Conservation (phyloP, 1,140 invertebrate species). For the Nasonia vitripennis region DNA sequence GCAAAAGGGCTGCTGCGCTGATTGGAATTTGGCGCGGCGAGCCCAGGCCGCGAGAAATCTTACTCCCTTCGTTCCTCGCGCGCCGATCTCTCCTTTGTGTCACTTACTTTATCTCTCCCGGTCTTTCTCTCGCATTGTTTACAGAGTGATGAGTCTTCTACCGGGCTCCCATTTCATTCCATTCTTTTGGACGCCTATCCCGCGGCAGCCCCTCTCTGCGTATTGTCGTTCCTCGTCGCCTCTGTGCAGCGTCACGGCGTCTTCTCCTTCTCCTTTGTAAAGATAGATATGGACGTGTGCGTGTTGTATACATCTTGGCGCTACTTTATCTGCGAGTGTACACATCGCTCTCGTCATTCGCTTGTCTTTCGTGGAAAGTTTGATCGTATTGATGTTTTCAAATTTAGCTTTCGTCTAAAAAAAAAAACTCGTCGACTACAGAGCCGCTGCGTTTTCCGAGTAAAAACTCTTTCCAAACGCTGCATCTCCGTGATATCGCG, state of each 20-base stretch:
- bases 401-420: no score
- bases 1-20: background rate
- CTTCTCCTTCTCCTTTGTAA: background rate
- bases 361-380: background rate
- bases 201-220: background rate
- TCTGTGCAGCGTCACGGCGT: background rate
- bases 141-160: constrained; percentile 71
- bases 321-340: background rate
- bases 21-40: constrained; percentile 6
- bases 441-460: no score
- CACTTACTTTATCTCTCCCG: background rate
- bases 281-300: background rate
- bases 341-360: no score
- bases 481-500: background rate
- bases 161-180: constrained; percentile 11
- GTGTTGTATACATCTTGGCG: background rate
- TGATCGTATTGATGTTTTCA: background rate
- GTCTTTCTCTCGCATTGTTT: constrained; percentile 61
- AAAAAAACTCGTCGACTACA: background rate
- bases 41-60: constrained; percentile 15
- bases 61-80: background rate
- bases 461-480: background rate
- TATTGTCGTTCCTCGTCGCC: background rate
- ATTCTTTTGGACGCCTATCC: background rate
- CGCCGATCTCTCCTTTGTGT: constrained; percentile 14